Conservation (phyloP, 2,888 invertebrate genomes). For the Gastracanthus pulcherrimus region DNA sequence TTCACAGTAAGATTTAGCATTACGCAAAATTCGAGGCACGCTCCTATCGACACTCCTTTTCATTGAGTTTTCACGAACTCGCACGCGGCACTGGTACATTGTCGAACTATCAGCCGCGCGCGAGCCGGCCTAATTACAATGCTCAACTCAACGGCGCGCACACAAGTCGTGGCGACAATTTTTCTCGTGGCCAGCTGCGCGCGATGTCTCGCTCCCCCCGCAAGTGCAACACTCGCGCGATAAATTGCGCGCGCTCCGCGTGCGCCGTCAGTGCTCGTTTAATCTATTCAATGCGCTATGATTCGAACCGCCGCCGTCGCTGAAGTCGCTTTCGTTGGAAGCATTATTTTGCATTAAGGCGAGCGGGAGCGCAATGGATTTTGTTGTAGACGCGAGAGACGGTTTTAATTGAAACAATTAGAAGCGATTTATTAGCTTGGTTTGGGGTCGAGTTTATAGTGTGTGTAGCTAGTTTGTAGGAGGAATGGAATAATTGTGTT, state of each 20-base stretch:
- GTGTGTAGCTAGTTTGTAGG: neutral
- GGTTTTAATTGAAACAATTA: conserved; percentile 23
- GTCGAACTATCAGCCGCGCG: neutral
- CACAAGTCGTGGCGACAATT: no score
- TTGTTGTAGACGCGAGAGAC: conserved; percentile 6
- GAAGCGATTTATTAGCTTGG: neutral
- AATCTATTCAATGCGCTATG: conserved; percentile 15
- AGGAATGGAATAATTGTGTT: neutral
- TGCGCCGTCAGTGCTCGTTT: conserved; percentile 9
- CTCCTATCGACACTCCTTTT: neutral
- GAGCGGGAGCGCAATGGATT: neutral
- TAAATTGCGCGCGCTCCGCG: neutral
- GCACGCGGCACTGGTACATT: no score
- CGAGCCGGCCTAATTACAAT: conserved; percentile 12
- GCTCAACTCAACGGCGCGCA: neutral
- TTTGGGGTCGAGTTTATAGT: neutral
- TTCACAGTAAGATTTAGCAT: neutral
- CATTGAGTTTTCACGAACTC: neutral
- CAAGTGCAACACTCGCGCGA: neutral
- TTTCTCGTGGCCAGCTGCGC: neutral
- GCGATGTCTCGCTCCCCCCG: conserved; percentile 10
- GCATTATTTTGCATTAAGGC: conserved; percentile 11
- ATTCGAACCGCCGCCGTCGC: neutral
- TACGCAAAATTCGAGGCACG: neutral
- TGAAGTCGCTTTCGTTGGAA: no score